These are phyloP conservation scores for Haemorhous mexicanus DNA, from an alignment of 2,113 vertebrate species.

Conservation along the genomic window DNA sequence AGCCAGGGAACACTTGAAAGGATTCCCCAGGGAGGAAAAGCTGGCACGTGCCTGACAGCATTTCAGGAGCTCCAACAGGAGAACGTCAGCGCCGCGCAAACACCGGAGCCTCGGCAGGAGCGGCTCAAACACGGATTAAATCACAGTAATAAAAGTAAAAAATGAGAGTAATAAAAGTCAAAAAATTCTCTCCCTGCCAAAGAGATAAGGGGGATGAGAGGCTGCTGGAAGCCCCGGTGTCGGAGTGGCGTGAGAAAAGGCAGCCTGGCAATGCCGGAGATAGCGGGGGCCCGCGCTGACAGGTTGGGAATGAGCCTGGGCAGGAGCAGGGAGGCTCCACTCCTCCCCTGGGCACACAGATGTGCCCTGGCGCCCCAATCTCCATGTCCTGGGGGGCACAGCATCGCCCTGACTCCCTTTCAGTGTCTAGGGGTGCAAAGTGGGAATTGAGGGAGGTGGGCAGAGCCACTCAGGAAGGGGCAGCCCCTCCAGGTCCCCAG, in stretches of 20 bases:
- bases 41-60: neutral
- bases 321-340: neutral
- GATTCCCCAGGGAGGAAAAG: conserved; percentile 3
- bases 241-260: conserved; percentile 6
- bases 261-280: neutral
- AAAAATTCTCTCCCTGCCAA: neutral
- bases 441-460: neutral
- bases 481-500: neutral
- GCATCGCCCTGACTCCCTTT: neutral
- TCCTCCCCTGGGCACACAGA: neutral
- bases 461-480: neutral
- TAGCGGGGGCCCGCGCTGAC: neutral
- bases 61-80: neutral
- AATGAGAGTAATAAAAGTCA: neutral
- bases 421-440: neutral
- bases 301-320: rapidly evolving
- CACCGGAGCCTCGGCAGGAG: neutral
- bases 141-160: neutral
- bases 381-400: rapidly evolving
- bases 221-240: neutral
- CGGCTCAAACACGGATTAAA: neutral
- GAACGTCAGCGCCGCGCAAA: neutral
- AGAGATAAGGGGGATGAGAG: conserved; percentile 39
- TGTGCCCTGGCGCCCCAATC: neutral
- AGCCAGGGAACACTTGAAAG: neutral